Evolutionary conservation across 2,113 vertebrate genomes (phyloP), one percentile per base, ranked within the genome.

Genomic region (Channa maculata): DNA sequence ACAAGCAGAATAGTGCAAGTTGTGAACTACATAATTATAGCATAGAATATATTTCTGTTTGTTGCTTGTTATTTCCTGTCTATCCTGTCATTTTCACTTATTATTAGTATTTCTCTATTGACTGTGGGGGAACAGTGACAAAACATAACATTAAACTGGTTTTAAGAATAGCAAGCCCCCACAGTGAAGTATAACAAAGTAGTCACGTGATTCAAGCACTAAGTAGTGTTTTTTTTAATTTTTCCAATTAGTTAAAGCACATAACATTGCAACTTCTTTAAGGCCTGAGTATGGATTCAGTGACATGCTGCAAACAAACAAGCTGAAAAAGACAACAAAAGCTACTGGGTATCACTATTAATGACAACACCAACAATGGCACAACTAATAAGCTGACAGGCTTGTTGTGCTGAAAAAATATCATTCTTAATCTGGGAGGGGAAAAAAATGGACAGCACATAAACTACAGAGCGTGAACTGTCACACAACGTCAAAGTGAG

Each of bases 401-500:
- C 58, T 53, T 51, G 69, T 88, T 51, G 61, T 55, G 46, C 54
- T 72, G 58, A 72, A 66, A 76, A 75, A 86, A 85, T 71, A 86
- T 87, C 79, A 66, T 33, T 84, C 71, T 72, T 86, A 84, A 83
- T 80, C 83, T 71, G 69, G 83, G 41, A 74, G 69, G 60, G 48
- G 24, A 53, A 60, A 60, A 37, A 62, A 33, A 34, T 24, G 61
- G 60, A 66, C 58, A 75, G 82, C 70, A 73, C 80, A 76, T 75
- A 54, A 82, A 79, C 71, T 39, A 77, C 63, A 71, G 75, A 86
- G 75, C 74, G 72, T 80, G 85, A 90, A 82, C 85, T 86, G 85
- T 88, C 86, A 88, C 79, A 83, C 67, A 41, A 70, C 14, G 73
- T 86, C 86, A 86, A 77, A 73, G 71, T 80, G 75, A 88, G 76